Conservation (phyloP, 2,113 vertebrate genomes). For the Synchiropus splendidus region DNA sequence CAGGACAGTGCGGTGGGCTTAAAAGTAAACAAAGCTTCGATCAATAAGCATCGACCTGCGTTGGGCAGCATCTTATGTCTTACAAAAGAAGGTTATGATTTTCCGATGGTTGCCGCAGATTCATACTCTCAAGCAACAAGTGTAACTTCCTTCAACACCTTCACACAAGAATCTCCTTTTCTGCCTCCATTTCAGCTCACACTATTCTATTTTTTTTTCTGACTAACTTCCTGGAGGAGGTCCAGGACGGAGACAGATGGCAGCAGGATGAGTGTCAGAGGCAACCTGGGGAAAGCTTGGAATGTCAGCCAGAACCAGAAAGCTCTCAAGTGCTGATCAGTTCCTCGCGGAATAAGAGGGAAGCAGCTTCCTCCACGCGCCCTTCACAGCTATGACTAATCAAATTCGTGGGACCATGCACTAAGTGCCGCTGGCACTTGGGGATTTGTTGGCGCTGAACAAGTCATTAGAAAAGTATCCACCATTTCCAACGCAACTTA, state of each 20-base stretch:
- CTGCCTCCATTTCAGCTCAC: slow-evolving; percentile 29
- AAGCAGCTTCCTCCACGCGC: slow-evolving; percentile 53
- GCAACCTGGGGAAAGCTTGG: slow-evolving; percentile 58
- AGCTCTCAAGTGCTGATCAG: slow-evolving; percentile 55
- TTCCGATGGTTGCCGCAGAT: too few relatives aligned
- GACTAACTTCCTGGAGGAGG: slow-evolving; percentile 45
- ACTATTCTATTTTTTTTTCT: background rate
- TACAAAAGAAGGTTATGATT: too few relatives aligned
- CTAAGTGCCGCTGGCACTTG: slow-evolving; percentile 23
- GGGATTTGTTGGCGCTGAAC: slow-evolving; percentile 3
- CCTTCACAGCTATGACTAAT: slow-evolving; percentile 42
- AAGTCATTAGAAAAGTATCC: too few relatives aligned
- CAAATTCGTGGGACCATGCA: slow-evolving; percentile 34
- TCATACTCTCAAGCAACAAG: background rate
- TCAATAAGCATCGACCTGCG: too few relatives aligned
- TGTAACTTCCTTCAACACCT: background rate
- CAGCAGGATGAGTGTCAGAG: slow-evolving; percentile 56
- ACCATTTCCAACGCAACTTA: too few relatives aligned
- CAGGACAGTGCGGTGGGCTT: background rate
- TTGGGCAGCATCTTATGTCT: too few relatives aligned
- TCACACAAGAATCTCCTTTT: slow-evolving; percentile 33
- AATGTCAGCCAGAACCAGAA: slow-evolving; percentile 44
- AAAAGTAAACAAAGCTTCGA: too few relatives aligned
- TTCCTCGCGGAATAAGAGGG: slow-evolving; percentile 49
- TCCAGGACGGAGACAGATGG: slow-evolving; percentile 68